Conservation (phyloP, 2,113 vertebrate species). For the Phocoena phocoena region DNA sequence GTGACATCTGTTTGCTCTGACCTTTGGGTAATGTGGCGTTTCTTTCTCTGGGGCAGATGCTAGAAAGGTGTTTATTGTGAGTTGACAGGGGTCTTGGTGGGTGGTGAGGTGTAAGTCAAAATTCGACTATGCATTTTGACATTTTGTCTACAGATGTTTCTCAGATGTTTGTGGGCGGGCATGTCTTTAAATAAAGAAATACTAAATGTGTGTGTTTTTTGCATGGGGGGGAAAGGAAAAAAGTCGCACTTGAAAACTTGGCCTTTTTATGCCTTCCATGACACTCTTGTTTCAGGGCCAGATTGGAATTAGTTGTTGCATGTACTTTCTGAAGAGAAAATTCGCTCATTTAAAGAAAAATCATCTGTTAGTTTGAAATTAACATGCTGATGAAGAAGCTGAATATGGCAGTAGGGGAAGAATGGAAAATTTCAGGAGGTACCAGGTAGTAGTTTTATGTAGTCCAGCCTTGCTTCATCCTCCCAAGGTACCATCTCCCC, state of each 20-base stretch:
- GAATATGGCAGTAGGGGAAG: neutral
- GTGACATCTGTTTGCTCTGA: constrained; percentile 82
- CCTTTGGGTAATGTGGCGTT: constrained; percentile 79
- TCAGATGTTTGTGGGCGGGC: constrained; percentile 81
- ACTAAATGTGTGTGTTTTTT: constrained; percentile 71
- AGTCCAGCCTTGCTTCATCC: neutral
- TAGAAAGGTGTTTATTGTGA: constrained; percentile 83
- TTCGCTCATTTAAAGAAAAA: constrained; percentile 51
- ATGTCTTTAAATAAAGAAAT: constrained; percentile 79
- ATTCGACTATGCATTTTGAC: constrained; percentile 79
- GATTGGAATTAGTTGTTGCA: constrained; percentile 34
- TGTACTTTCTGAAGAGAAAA: constrained; percentile 54
- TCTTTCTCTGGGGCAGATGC: constrained; percentile 81
- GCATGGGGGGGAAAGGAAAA: constrained; percentile 53
- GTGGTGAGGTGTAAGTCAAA: constrained; percentile 82
- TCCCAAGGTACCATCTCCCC: neutral
- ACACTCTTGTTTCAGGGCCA: constrained; percentile 7
- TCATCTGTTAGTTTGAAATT: constrained; percentile 32
- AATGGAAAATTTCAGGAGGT: neutral
- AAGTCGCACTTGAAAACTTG: constrained; percentile 42
- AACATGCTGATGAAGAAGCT: neutral
- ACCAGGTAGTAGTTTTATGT: neutral
- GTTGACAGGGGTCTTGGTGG: constrained; percentile 82
- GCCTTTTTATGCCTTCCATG: constrained; percentile 33
- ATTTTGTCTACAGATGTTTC: constrained; percentile 81